Conservation (phyloP, 2,797 vertebrate species). For the Spinus pinus region DNA sequence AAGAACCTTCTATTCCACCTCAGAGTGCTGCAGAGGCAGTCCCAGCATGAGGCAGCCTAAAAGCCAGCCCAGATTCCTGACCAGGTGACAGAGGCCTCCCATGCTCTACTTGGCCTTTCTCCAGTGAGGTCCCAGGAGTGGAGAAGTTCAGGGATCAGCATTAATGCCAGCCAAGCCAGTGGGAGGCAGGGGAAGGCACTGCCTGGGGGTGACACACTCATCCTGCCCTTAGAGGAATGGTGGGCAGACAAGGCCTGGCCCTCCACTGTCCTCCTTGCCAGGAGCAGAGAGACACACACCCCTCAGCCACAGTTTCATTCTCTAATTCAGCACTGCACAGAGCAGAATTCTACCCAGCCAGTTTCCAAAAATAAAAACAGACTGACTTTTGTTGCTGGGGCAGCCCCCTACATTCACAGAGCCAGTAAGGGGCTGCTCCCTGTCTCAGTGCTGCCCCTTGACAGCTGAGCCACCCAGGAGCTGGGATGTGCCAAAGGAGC, state of each 20-base stretch:
- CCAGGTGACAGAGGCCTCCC: background rate
- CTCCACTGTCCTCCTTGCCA: background rate
- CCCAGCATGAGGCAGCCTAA: background rate
- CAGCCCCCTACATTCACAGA: background rate
- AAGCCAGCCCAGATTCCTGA: background rate
- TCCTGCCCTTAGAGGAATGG: background rate
- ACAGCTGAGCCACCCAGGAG: background rate
- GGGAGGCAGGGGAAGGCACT: background rate
- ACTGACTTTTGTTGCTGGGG: background rate
- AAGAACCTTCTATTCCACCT: background rate
- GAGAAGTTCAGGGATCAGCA: background rate
- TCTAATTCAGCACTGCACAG: background rate
- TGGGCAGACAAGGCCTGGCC: background rate
- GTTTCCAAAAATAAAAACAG: background rate
- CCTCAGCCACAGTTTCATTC: background rate
- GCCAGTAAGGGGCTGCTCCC: background rate
- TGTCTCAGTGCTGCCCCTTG: background rate
- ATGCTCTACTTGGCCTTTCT: background rate
- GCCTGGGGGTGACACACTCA: background rate
- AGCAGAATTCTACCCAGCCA: background rate
- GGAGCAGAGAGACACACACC: background rate
- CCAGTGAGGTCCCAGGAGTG: background rate
- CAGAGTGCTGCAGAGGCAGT: background rate
- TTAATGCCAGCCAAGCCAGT: rapidly evolving
- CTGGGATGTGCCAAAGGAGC: background rate